Conservation (phyloP, 2,113 vertebrate species). For the Neodon shergylaensis region DNA sequence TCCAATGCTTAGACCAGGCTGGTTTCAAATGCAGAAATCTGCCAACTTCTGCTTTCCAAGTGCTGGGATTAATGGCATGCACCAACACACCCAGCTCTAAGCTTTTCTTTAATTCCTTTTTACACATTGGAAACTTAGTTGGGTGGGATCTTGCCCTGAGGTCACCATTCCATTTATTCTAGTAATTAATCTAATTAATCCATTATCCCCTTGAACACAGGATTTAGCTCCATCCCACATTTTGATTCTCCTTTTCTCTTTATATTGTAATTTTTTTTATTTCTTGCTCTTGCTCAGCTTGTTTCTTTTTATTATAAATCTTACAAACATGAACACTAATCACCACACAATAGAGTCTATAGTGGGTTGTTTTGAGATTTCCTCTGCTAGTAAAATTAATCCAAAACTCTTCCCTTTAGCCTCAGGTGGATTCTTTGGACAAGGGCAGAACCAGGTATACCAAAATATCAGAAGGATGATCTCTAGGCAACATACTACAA, state of each 20-base stretch:
- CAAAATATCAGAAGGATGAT: not conserved
- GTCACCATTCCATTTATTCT: not conserved
- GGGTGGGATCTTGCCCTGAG: not conserved
- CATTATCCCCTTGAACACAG: not conserved
- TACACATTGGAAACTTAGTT: not conserved
- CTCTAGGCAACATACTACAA: not conserved
- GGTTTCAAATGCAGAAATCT: too few species aligned
- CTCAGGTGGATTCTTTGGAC: not conserved
- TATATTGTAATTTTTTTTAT: not conserved
- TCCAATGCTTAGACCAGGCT: not conserved
- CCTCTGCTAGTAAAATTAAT: not conserved
- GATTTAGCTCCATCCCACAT: not conserved
- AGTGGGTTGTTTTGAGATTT: not conserved
- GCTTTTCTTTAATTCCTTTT: not conserved
- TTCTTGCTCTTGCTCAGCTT: not conserved
- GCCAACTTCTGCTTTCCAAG: too few species aligned
- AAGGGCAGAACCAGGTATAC: not conserved
- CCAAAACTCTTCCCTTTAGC: not conserved
- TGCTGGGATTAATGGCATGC: not conserved
- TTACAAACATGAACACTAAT: not conserved
- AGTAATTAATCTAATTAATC: not conserved
- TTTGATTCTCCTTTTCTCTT: not conserved
- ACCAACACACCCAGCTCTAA: not conserved
- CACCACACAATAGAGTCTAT: not conserved
- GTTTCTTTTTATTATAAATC: not conserved